Evolutionary conservation across 2,113 vertebrate genomes (phyloP), one percentile per base, ranked within the genome.

Genomic region (Paramormyrops kingsleyae): DNA sequence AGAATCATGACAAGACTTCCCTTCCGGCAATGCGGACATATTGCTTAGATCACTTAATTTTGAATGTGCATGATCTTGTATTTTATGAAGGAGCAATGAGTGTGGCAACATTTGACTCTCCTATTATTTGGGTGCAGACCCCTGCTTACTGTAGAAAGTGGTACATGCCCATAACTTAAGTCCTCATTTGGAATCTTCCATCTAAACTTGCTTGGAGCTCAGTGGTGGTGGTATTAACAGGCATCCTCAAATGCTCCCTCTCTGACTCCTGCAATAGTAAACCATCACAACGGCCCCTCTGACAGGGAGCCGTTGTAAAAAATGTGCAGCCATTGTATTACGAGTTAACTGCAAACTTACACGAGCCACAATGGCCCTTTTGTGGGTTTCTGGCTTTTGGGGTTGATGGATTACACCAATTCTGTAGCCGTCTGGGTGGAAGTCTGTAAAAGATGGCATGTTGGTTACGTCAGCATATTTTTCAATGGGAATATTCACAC

Each of bases 311-410:
- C 7, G 83, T 88, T 90, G 89, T 89, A 93, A 94, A 91, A 91
- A 77, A 59, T 91, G 88, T 90, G 92, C 87, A 90, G 89, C 74
- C 74, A 92, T 89, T 74, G 62, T 90, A 93, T 93, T 92, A 93
- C 89, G 62, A 89, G 52, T 39, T 74, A 90, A 93, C 47, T 47
- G 93, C 90, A 88, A 89, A 80, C 88, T 89, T 24, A 90, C 88
- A 46, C 42, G 5, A 49, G 66, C 70, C 47, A 83, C 88, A 87
- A 90, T 89, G 83, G 59, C 83, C 21, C 35, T 87, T 74, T 35
- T 70, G 77, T 85, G 89, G 47, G 44, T 83, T 85, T 88, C 89
- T 70, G 39, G 19, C 17, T 44, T 49, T 50, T 31, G 85, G 49
- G 85, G 27, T 17, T 53, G 85, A 53, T 31, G 50, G 21, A 53